Percentiles rank a stretch among this genome's conserved stretches.
phyloP scores from a whole-genome alignment of 2,113 vertebrate species.

The Neomonachus schauinslandi region DNA sequence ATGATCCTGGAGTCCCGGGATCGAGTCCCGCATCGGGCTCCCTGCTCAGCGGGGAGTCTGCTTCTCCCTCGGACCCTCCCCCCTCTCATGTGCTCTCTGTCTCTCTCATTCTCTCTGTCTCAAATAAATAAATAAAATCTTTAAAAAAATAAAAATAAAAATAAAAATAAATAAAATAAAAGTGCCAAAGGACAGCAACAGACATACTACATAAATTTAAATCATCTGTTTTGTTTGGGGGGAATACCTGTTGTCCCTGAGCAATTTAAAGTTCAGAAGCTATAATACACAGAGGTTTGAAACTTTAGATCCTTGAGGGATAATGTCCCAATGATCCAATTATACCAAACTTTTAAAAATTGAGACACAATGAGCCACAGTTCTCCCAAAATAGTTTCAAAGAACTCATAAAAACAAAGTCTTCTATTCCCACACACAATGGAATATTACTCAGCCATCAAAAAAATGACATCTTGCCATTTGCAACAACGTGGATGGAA shows the following conservation, averaged over 20 bases:
- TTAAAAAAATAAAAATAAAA: too few relatives aligned
- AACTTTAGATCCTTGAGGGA: slow-evolving; percentile 69
- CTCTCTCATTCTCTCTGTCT: too few relatives aligned
- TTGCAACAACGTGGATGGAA: too few relatives aligned
- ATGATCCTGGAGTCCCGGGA: too few relatives aligned
- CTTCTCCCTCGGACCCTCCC: too few relatives aligned
- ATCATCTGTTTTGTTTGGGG: slow-evolving; percentile 40
- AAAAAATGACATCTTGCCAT: too few relatives aligned
- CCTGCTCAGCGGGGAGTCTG: too few relatives aligned
- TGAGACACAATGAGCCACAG: not conserved
- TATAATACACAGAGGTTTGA: not conserved
- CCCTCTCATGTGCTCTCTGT: too few relatives aligned
- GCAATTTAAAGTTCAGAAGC: slow-evolving; percentile 76
- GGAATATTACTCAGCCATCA: too few relatives aligned
- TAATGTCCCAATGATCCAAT: slow-evolving; percentile 78
- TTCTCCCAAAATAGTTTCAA: slow-evolving; percentile 38
- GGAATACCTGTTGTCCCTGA: slow-evolving; percentile 64
- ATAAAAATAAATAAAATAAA: too few relatives aligned
- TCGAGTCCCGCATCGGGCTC: too few relatives aligned
- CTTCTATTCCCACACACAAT: not conserved
- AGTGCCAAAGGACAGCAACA: slow-evolving; percentile 24
- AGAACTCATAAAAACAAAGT: slow-evolving; percentile 22
- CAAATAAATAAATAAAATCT: too few relatives aligned
- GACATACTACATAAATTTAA: slow-evolving; percentile 53
- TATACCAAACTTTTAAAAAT: slow-evolving; percentile 64